Conservation (phyloP, 2,888 invertebrate species). For the Iphiclides podalirius region DNA sequence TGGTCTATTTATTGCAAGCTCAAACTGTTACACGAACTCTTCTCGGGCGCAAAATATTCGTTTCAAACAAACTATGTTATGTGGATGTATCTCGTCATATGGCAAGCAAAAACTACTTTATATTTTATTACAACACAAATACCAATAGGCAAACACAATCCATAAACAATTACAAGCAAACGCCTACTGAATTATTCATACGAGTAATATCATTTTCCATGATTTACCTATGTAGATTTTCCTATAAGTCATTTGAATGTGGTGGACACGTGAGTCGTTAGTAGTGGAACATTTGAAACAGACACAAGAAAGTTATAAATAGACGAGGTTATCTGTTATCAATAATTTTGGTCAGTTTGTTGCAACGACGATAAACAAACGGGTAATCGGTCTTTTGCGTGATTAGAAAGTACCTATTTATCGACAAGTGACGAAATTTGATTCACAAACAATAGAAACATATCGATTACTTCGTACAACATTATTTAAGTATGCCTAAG, state of each 20-base stretch:
- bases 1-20: conserved; percentile 37
- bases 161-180: conserved; percentile 32
- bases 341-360: not conserved
- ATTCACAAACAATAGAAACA: not conserved
- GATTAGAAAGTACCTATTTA: not conserved
- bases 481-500: conserved; percentile 4
- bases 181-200: conserved; percentile 49
- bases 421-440: not conserved
- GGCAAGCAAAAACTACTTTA: not conserved
- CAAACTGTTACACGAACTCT: conserved; percentile 31
- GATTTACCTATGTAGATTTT: conserved; percentile 28
- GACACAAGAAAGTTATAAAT: not conserved
- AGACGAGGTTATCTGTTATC: not conserved
- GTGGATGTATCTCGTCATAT: not conserved
- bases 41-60: not conserved
- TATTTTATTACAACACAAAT: not conserved
- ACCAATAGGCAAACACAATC: conserved; percentile 21
- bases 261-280: not conserved
- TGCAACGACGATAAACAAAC: conserved; percentile 1
- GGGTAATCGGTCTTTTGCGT: not conserved
- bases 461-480: not conserved
- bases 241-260: not conserved
- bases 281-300: not conserved
- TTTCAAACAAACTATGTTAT: not conserved
- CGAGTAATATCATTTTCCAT: conserved; percentile 40